Base-by-base conservation (phyloP, 2,797 vertebrate species). In the Ateles fusciceps region DNA sequence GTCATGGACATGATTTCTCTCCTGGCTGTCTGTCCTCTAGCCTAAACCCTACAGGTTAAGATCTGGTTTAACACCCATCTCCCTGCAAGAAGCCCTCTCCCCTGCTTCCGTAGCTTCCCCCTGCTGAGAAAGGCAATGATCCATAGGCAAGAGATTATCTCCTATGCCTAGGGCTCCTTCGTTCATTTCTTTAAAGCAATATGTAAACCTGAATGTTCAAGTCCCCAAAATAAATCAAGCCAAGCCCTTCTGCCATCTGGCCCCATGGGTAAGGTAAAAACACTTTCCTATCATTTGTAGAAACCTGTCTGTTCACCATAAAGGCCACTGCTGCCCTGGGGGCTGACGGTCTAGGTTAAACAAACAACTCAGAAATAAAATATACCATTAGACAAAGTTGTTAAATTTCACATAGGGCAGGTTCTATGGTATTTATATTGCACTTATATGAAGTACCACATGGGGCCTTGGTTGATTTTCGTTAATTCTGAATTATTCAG, bases 401-500 rank as follows among this genome's bases (percentile, higher is more conserved):
- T 97, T 96, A 80, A 89, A 68, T 81, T 81, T 50, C 89, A 94
- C 91, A 72, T 0, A 89, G 72, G 46, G n/a, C 79, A 87, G 61
- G 61, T 42, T 96, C 79, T 39, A 4, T 1, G 39, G 75, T 42
- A 59, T 95, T 97, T 96, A 88, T 91, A 85, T 64, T 83, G 91
- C 48, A 74, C 89, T 97, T 96, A 89, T 1, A 83, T 50, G 76
- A 97, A 96, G 55, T 81, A 39, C 80, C 96, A 94, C 94, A 96
- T 91, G 97, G 95, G 94, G 94, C 75, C 93, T 95, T 76, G 90
- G 94, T 64, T 92, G 61, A 74, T 97, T 94, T 95, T 95, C 90
- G 96, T 95, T 90, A 46, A 75, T 85, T 95, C 96, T 98, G 75
- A 97, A 97, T 98, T 97, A 98, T 98, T 97, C 97, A 98, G 95